Base-by-base conservation (phyloP, 1,140 invertebrate species). In the Aphaenogaster ashmeadi region DNA sequence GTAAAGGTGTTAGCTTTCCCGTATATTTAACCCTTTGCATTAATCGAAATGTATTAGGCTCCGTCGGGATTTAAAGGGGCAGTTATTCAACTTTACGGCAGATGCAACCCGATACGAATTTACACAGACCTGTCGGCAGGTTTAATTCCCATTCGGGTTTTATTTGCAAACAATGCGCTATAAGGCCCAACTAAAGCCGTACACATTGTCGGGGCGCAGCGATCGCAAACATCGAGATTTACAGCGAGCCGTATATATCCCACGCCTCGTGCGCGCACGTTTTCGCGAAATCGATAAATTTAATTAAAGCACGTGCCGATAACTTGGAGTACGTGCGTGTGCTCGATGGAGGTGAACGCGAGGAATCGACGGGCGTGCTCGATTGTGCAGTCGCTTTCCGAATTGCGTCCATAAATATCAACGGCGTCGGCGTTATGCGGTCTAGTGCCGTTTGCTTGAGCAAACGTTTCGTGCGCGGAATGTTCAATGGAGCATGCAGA, bases 401-500 rank as follows among this genome's bases (percentile, higher is more conserved):
- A 89, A 56, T 66, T 56, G 79, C n/a, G 33, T 83, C 85, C 90
- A 85, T 92, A 91, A 92, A 89, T 92, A 91, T 88, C 83, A 38
- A 66, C 71, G 81, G 9, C 33, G 88, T 60, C 67, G 41, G 27
- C 67, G 81, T 89, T 86, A 71, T 86, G 67, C 27, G 67, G 21
- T 89, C 83, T 80, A 72, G 71, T 50, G 33, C 47, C 64, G 71
- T 77, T 81, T 38, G 74, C 27, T 88, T 87, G 91, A 88, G 80
- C 85, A 89, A 27, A 88, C 78, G 75, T 91, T 92, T 91, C 90
- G 89, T 89, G 87, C 87, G 89, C 79, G 87, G 91, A 93, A 93
- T 93, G 88, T 88, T 91, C 89, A 91, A 93, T 93, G 91, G 93
- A 89, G 87, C 88, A 56, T 86, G 80, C 91, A 90, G 91, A 93